A percentile compares a stretch with the other conserved stretches of the same genome.
phyloP scores from a whole-genome alignment of 1,140 invertebrate genomes.

The Oryzaephilus surinamensis region DNA sequence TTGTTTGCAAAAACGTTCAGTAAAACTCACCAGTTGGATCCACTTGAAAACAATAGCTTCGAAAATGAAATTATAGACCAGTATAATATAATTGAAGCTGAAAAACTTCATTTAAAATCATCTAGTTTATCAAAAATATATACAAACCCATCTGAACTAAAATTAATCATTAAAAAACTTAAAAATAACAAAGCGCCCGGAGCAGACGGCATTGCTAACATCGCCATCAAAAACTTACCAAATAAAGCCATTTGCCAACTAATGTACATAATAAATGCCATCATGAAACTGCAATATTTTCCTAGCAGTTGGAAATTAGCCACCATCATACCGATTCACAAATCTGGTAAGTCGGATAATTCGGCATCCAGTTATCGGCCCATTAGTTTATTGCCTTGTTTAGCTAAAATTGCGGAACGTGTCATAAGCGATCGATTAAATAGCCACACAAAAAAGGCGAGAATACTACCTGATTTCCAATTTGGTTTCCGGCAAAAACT shows the following conservation, averaged over 20 bases:
- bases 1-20: no score
- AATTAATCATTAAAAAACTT: conserved; percentile 6
- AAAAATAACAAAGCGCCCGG: conserved; percentile 18
- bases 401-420: conserved; percentile 30
- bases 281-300: conserved; percentile 10
- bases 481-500: conserved; percentile 18
- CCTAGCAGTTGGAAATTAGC: conserved; percentile 28
- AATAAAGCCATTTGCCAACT: conserved; percentile 10
- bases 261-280: conserved; percentile 9
- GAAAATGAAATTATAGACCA: no score
- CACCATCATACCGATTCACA: conserved; percentile 30
- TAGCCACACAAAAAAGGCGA: conserved; percentile 20
- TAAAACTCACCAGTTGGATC: no score
- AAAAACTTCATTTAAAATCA: no score
- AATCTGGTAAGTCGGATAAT: conserved; percentile 31
- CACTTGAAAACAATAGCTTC: no score
- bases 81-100: no score
- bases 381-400: conserved; percentile 30
- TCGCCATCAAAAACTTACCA: conserved; percentile 18
- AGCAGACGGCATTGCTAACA: conserved; percentile 19
- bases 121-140: no score
- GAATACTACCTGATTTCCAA: conserved; percentile 21
- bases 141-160: conserved; percentile 1
- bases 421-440: conserved; percentile 11
- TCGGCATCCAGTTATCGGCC: conserved; percentile 24